phyloP scores from a whole-genome alignment of 2,888 invertebrate genomes.

The Lochmaea capreae region DNA sequence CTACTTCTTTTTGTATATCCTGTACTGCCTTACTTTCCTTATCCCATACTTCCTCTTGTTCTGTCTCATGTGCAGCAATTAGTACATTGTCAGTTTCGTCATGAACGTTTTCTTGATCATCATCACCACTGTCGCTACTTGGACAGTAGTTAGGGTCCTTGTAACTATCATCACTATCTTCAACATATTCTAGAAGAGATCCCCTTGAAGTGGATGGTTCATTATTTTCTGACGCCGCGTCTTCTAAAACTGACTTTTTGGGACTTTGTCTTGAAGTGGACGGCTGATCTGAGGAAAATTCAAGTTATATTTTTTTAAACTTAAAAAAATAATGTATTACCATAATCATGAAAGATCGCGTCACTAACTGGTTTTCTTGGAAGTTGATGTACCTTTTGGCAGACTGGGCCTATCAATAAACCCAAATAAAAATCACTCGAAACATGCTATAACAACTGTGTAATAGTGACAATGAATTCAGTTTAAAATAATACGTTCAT shows the following conservation, averaged over 20 bases:
- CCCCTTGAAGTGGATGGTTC: neutral
- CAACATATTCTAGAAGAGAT: constrained; percentile 6
- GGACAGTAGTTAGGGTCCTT: constrained; percentile 17
- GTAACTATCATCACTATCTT: constrained; percentile 24
- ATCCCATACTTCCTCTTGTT: too few species aligned
- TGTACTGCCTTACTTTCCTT: neutral
- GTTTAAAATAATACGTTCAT: too few species aligned
- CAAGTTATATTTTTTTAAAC: too few species aligned
- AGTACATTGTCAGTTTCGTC: too few species aligned
- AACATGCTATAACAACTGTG: constrained; percentile 15
- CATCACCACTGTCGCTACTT: constrained; percentile 19
- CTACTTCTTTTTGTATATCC: constrained; percentile 6
- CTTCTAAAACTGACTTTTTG: too few species aligned
- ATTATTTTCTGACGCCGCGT: too few species aligned
- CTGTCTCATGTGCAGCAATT: too few species aligned
- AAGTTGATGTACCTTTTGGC: constrained; percentile 13
- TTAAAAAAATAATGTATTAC: neutral
- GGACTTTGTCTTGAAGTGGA: too few species aligned
- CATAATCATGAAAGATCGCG: constrained; percentile 18
- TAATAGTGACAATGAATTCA: constrained; percentile 7
- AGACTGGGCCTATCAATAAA: constrained; percentile 11
- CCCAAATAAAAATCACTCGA: constrained; percentile 19
- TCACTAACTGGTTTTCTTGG: constrained; percentile 17
- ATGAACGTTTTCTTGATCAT: constrained; percentile 9
- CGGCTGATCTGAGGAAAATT: too few species aligned